phyloP scores from a whole-genome alignment of 2,113 vertebrate species.

The Ctenodactylus gundi region DNA sequence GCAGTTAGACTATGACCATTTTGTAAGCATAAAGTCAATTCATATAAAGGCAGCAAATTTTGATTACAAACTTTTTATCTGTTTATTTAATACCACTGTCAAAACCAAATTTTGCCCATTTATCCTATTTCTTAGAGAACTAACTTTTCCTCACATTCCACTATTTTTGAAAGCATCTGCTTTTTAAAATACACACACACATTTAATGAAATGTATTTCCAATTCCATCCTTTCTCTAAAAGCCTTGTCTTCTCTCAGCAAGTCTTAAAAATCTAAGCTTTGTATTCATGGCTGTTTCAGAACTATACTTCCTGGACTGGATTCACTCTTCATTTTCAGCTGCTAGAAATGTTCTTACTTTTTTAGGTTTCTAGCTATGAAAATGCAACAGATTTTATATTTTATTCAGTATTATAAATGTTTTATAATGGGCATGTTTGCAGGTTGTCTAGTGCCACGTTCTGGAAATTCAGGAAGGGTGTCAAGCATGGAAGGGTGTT shows the following conservation, averaged over 20 bases:
- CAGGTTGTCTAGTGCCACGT: background rate
- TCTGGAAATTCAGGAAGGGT: background rate
- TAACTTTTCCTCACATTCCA: background rate
- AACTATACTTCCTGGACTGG: background rate
- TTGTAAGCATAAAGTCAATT: background rate
- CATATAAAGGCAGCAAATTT: background rate
- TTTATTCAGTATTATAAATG: slow-evolving; percentile 26
- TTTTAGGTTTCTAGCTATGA: background rate
- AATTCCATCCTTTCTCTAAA: background rate
- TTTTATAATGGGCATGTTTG: background rate
- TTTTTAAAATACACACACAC: background rate
- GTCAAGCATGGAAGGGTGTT: background rate
- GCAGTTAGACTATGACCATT: background rate
- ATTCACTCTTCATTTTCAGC: background rate
- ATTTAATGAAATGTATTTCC: background rate
- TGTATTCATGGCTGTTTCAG: background rate
- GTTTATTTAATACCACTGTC: background rate
- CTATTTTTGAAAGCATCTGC: background rate
- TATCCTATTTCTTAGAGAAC: background rate
- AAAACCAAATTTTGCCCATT: background rate
- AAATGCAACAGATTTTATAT: background rate
- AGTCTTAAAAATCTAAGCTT: background rate
- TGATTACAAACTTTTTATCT: background rate
- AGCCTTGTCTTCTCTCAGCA: background rate
- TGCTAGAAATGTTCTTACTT: background rate